Conservation (phyloP, 2,113 vertebrate species). For the Gymnorhina tibicen region DNA sequence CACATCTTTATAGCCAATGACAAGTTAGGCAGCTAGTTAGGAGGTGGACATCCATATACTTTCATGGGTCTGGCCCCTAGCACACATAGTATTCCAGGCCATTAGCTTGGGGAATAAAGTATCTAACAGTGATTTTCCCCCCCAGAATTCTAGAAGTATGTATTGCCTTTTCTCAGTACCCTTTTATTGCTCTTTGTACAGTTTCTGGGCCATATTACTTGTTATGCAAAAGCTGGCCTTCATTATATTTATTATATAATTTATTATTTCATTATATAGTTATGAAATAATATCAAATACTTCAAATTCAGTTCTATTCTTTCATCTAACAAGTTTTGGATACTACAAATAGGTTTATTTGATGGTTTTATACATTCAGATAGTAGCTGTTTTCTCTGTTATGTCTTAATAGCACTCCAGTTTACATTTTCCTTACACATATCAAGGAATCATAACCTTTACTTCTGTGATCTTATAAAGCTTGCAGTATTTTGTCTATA, state of each 20-base stretch:
- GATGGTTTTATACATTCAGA: neutral
- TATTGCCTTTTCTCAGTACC: neutral
- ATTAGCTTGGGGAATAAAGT: neutral
- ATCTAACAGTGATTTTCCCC: neutral
- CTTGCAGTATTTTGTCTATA: neutral
- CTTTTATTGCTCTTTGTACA: neutral
- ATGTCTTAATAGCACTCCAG: neutral
- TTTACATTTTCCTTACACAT: neutral
- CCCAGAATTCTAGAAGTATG: accelerated
- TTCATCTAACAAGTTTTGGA: neutral
- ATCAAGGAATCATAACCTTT: neutral
- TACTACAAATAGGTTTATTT: neutral
- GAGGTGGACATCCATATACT: neutral
- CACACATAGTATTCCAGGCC: neutral
- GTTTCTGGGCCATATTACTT: neutral
- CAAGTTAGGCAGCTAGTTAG: neutral
- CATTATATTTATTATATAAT: neutral
- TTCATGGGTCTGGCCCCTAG: neutral
- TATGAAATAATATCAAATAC: neutral
- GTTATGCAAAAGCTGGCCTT: neutral
- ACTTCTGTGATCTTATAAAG: neutral
- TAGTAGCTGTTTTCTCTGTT: neutral
- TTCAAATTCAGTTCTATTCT: neutral
- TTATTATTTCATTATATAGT: neutral
- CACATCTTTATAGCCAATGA: neutral